Conservation (phyloP, 2,888 invertebrate species). For the Actias luna region DNA sequence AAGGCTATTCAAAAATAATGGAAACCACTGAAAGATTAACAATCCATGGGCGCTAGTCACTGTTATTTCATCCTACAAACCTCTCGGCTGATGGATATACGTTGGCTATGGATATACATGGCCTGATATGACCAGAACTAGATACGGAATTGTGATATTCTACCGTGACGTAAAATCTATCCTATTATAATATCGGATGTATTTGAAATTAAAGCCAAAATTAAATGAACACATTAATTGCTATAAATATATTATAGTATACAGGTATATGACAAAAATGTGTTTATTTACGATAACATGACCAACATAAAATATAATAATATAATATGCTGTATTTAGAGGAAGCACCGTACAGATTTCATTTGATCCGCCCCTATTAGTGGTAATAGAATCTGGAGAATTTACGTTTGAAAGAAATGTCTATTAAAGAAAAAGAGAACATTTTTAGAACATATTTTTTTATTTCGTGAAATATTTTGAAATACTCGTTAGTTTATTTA, state of each 20-base stretch:
- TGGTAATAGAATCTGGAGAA: neutral
- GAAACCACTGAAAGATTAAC: too few relatives aligned
- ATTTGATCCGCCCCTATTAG: neutral
- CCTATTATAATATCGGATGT: too few relatives aligned
- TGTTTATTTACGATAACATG: neutral
- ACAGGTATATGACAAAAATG: neutral
- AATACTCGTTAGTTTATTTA: too few relatives aligned
- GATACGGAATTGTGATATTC: too few relatives aligned
- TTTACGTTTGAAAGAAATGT: neutral
- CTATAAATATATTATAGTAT: neutral
- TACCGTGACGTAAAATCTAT: too few relatives aligned
- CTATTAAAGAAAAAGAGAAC: neutral
- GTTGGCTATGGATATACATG: too few relatives aligned
- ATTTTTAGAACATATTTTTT: neutral
- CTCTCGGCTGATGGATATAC: too few relatives aligned
- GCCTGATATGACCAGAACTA: too few relatives aligned
- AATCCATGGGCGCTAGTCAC: too few relatives aligned
- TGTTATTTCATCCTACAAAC: too few relatives aligned
- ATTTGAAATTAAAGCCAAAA: too few relatives aligned
- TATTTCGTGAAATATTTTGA: neutral
- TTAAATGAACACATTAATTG: neutral
- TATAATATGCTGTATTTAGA: neutral
- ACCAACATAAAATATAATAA: neutral
- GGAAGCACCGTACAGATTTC: neutral
- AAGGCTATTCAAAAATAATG: too few relatives aligned